These are phyloP conservation scores for Acrobeloides nanus DNA, from an alignment of 2,888 invertebrate species.

Conservation along the genomic window DNA sequence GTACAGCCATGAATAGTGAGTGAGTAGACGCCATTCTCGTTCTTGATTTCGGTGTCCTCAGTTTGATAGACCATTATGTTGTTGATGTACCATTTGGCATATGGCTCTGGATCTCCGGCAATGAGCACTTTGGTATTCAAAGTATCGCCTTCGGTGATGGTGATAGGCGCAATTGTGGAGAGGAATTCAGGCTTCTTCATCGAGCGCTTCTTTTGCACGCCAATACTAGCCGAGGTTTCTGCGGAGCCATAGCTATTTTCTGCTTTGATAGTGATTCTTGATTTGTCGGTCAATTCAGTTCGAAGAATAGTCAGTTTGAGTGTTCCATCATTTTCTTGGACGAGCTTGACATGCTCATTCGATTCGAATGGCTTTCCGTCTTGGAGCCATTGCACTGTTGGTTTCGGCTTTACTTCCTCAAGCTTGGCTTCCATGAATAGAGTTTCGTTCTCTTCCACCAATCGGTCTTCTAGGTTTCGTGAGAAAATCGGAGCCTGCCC, in stretches of 20 bases:
- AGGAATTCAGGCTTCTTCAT: slow-evolving; percentile 51
- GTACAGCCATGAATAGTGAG: slow-evolving; percentile 56
- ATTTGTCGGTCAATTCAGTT: slow-evolving; percentile 40
- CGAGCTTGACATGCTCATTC: slow-evolving; percentile 31
- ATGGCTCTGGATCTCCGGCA: slow-evolving; percentile 80
- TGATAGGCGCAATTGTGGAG: slow-evolving; percentile 57
- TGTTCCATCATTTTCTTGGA: slow-evolving; percentile 29
- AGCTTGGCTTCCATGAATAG: slow-evolving; percentile 45
- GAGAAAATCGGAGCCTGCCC: slow-evolving; percentile 42
- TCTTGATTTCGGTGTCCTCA: slow-evolving; percentile 47
- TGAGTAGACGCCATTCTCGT: slow-evolving; percentile 52
- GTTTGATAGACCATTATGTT: slow-evolving; percentile 47
- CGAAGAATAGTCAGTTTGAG: slow-evolving; percentile 49
- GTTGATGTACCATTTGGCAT: slow-evolving; percentile 66
- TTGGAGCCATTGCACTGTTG: slow-evolving; percentile 87
- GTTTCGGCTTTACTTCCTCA: slow-evolving; percentile 66
- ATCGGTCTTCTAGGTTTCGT: slow-evolving; percentile 30
- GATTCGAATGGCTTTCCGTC: slow-evolving; percentile 59
- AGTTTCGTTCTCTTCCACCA: slow-evolving; percentile 45
- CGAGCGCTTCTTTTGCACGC: slow-evolving; percentile 39
- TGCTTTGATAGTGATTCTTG: slow-evolving; percentile 45
- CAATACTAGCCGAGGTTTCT: slow-evolving; percentile 43
- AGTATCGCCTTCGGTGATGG: slow-evolving; percentile 76
- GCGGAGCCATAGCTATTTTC: slow-evolving; percentile 47
- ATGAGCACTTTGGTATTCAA: slow-evolving; percentile 76